Percentiles rank a stretch among this genome's conserved stretches.
Conservation (phyloP, 2,113 vertebrate species). For the Pogona vitticeps region DNA sequence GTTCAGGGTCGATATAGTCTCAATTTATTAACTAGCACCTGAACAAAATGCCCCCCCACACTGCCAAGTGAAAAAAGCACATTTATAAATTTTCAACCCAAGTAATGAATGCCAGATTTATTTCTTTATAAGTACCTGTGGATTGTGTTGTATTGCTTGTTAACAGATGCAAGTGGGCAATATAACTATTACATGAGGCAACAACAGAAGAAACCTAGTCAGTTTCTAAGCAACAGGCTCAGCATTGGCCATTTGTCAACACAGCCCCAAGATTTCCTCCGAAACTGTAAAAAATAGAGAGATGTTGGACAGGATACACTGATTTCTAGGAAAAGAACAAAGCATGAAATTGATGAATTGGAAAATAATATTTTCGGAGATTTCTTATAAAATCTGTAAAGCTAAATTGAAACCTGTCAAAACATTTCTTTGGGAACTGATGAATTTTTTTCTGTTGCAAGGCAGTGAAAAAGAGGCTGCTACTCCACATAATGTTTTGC, state of each 20-base stretch:
- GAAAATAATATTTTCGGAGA: conserved; percentile 70
- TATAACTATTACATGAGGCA: conserved; percentile 74
- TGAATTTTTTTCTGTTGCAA: conserved; percentile 70
- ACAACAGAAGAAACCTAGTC: conserved; percentile 63
- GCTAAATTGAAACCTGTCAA: conserved; percentile 72
- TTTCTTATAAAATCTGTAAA: conserved; percentile 74
- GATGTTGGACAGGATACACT: conserved; percentile 68
- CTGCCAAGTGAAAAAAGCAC: conserved; percentile 43
- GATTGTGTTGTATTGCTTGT: conserved; percentile 73
- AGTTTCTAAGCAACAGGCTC: conserved; percentile 73
- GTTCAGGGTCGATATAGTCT: conserved; percentile 25
- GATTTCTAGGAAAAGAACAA: conserved; percentile 68
- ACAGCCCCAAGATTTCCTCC: conserved; percentile 66
- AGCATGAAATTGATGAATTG: conserved; percentile 73
- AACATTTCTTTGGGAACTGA: conserved; percentile 68
- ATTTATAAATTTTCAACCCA: conserved; percentile 61
- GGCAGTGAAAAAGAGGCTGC: conserved; percentile 68
- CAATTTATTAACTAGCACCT: conserved; percentile 68
- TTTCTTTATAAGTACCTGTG: conserved; percentile 72
- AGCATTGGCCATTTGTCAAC: conserved; percentile 58
- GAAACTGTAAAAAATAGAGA: conserved; percentile 56
- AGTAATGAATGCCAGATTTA: conserved; percentile 64
- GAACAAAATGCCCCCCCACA: conserved; percentile 44
- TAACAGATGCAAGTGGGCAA: conserved; percentile 73
- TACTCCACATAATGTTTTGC: conserved; percentile 68